Evolutionary conservation across 2,113 vertebrate species (phyloP).

Genomic region (Alouatta palliata): DNA sequence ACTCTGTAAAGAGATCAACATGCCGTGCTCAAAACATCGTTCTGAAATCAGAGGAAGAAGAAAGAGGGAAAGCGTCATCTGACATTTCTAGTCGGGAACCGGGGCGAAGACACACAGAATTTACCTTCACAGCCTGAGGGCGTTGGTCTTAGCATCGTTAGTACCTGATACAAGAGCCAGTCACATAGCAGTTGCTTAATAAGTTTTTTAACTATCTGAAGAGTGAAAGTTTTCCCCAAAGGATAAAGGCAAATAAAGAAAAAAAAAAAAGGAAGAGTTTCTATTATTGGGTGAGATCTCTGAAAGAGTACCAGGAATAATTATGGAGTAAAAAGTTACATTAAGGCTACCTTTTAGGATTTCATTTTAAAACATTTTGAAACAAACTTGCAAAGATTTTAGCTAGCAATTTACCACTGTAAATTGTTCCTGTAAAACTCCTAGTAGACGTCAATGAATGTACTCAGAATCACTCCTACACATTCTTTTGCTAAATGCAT

Average conservation of each 20-base stretch:
- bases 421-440: neutral
- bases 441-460: fast-evolving
- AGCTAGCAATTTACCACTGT: neutral
- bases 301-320: neutral
- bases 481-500: neutral
- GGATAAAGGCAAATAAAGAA: neutral
- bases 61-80: neutral
- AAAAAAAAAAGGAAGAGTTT: neutral
- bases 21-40: neutral
- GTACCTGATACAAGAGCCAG: neutral
- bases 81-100: neutral
- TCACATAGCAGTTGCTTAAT: neutral
- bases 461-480: neutral
- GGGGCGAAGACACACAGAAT: neutral
- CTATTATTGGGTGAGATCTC: neutral
- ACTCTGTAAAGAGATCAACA: neutral
- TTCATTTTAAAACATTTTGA: slow-evolving; percentile 7
- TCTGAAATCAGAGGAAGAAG: neutral
- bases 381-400: neutral
- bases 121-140: neutral
- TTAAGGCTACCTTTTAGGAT: neutral
- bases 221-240: neutral
- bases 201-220: neutral
- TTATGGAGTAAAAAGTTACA: neutral
- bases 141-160: fast-evolving